Evolutionary conservation across 1,140 invertebrate species (phyloP).

Genomic region (Bacillus rossius): DNA sequence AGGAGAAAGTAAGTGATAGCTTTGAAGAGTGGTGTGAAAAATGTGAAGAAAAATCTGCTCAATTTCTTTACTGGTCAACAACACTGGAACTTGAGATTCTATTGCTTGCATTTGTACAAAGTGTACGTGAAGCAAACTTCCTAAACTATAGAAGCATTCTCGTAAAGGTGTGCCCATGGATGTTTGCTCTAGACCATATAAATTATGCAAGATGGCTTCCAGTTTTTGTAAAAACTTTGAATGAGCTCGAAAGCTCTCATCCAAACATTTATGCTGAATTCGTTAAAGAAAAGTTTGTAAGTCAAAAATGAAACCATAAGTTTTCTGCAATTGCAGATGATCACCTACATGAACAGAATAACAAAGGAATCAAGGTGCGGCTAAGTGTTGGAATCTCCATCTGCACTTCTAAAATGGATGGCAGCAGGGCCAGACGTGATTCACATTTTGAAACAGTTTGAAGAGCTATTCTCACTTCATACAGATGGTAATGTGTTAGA

Average conservation of each 20-base stretch:
- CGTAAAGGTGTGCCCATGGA: constrained; percentile 18
- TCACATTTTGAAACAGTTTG: too few species aligned
- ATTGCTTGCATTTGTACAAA: constrained; percentile 11
- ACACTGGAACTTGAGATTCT: constrained; percentile 13
- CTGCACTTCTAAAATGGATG: too few species aligned
- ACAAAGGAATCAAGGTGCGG: constrained; percentile 21
- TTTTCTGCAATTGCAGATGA: constrained; percentile 28
- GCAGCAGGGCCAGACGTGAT: too few species aligned
- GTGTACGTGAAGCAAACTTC: constrained; percentile 22
- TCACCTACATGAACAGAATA: constrained; percentile 29
- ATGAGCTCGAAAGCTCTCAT: constrained; percentile 2
- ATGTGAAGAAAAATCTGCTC: neutral
- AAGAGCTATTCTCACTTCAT: too few species aligned
- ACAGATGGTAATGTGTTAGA: too few species aligned
- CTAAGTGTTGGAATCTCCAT: too few species aligned
- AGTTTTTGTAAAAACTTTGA: constrained; percentile 26
- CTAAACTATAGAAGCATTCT: constrained; percentile 20
- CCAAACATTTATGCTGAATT: constrained; percentile 3
- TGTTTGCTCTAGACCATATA: constrained; percentile 25
- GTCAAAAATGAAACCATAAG: constrained; percentile 17
- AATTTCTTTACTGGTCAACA: constrained; percentile 16
- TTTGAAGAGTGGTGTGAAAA: constrained; percentile 8
- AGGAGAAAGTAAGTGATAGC: constrained; percentile 6
- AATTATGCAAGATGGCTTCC: constrained; percentile 28
- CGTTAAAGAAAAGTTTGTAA: constrained; percentile 17